A percentile compares a stretch with the other conserved stretches of the same genome.
Conservation (phyloP, 1,140 invertebrate species). For the Drosophila ogumai region DNA sequence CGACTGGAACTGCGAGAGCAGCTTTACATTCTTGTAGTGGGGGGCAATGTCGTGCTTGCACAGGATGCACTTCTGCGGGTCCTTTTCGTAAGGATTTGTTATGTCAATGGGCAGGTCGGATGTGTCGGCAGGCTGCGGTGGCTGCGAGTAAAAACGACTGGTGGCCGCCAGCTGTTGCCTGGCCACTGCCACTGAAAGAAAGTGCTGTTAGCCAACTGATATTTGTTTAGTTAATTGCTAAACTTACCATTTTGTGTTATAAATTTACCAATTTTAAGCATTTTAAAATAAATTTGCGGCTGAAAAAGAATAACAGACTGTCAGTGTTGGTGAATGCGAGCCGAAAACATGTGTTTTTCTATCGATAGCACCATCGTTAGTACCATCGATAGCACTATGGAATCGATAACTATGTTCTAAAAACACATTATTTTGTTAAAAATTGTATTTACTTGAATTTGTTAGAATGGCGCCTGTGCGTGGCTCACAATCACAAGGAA, state of each 20-base stretch:
- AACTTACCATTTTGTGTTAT: conserved; percentile 57
- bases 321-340: conserved; percentile 8
- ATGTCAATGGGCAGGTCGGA: conserved; percentile 88
- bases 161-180: conserved; percentile 12
- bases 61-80: conserved; percentile 91
- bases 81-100: conserved; percentile 93
- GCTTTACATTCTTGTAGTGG: conserved; percentile 96
- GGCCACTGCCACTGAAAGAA: conserved; percentile 14
- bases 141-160: conserved; percentile 39
- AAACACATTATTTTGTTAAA: conserved; percentile 26
- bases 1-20: conserved; percentile 98
- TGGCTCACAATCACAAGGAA: conserved; percentile 24
- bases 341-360: background rate
- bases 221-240: background rate
- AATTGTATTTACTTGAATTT: background rate
- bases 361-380: too few relatives aligned
- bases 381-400: conserved; percentile 2
- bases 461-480: background rate
- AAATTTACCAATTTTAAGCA: conserved; percentile 58
- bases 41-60: conserved; percentile 93
- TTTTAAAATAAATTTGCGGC: conserved; percentile 27
- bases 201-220: background rate
- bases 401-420: background rate
- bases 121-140: conserved; percentile 15
- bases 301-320: conserved; percentile 23